phyloP scores from a whole-genome alignment of 2,797 vertebrate genomes.

The Scyliorhinus canicula region DNA sequence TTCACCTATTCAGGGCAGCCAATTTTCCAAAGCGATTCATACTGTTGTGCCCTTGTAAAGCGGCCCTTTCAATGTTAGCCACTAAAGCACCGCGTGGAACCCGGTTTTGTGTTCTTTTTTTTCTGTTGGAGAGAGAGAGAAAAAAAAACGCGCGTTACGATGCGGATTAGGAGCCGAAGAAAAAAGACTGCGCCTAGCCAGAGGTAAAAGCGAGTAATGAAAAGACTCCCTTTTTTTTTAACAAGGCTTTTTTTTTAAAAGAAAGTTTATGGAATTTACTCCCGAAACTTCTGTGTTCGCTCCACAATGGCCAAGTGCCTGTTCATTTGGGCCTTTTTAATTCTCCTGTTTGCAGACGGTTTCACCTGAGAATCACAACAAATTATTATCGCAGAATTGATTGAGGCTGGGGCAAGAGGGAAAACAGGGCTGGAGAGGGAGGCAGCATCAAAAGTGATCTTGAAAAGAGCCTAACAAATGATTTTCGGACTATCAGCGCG shows the following conservation, averaged over 20 bases:
- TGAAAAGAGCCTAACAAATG: not conserved
- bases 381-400: conserved; percentile 55
- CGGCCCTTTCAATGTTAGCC: conserved; percentile 79
- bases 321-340: conserved; percentile 61
- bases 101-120: conserved; percentile 79
- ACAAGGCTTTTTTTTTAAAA: conserved; percentile 54
- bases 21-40: conserved; percentile 79
- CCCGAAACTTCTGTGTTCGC: conserved; percentile 59
- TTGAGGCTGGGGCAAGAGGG: not conserved
- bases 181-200: conserved; percentile 71
- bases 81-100: conserved; percentile 94
- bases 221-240: conserved; percentile 60
- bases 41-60: conserved; percentile 66
- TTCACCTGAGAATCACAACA: conserved; percentile 77
- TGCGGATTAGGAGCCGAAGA: conserved; percentile 46
- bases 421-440: conserved; percentile 42
- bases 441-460: conserved; percentile 16
- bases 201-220: conserved; percentile 74
- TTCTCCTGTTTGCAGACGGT: conserved; percentile 78
- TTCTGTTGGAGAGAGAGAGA: too few relatives aligned
- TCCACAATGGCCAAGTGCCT: conserved; percentile 66
- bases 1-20: conserved; percentile 73
- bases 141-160: conserved; percentile 32
- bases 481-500: conserved; percentile 25
- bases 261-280: conserved; percentile 78